Base-by-base conservation (phyloP, 2,113 vertebrate genomes). In the Callorhinus ursinus region DNA sequence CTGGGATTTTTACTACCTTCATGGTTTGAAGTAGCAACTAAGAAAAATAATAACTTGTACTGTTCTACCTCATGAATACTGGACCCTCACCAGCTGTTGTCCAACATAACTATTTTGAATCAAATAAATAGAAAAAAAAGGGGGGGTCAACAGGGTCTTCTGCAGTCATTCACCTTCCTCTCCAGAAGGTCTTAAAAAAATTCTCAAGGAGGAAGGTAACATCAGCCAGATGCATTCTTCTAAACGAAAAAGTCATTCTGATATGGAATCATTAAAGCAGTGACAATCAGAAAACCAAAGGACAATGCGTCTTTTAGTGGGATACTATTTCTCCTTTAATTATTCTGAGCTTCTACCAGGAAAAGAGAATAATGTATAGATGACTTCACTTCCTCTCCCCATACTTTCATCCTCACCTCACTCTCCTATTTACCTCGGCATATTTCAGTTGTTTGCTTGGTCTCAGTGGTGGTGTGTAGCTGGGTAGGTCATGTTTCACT, bases 1-100 rank as follows among this genome's bases (percentile, higher is more conserved):
- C 88, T 95, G 53, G 72, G 15, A 46, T 24, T 77, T 89, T 97
- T 33, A 88, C 42, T 97, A 61, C 39, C 69, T 96, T 92, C 88
- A 31, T 7, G 93, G 67, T 95, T 97, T 82, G 90, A 97, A 22
- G 63, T n/a, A 93, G 88, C 13, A 97, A 92, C 69, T 1, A 31
- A 93, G 19, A 2, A 97, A 63, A 89, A 74, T 22, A 87, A 98
- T 61, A 87, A 95, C 86, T 53, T 22, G 16, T n/a, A 16, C n/a
- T 96, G 3, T 61, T 98, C 39, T 55, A 8, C 33, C 79, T 97
- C 63, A 31, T 1, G 14, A 59, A 39, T 31, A 91, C 5, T 24
- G 90, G 91, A 53, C 12, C 63, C 61, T 4, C 24, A 87, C 57
- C 0, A 0, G 90, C 94, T 80, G 88, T 39, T 95, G 91, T 57